These are phyloP conservation scores for Tachyglossus aculeatus DNA, from an alignment of 2,797 vertebrate genomes.

Conservation along the genomic window DNA sequence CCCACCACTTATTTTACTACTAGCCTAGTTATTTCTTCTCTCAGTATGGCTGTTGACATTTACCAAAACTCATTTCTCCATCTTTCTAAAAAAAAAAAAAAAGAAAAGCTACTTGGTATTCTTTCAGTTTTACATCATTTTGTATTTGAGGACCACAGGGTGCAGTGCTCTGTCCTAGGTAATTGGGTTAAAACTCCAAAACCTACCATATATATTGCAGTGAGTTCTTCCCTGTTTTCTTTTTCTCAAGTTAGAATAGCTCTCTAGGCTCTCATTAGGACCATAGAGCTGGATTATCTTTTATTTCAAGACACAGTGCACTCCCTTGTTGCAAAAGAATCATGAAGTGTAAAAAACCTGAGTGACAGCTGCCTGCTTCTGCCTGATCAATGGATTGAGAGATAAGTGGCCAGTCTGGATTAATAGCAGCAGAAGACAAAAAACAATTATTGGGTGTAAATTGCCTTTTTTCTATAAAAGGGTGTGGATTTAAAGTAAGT, in stretches of 20 bases:
- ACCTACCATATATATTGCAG: too few species aligned
- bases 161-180: too few species aligned
- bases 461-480: conserved; percentile 35
- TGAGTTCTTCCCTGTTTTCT: not conserved
- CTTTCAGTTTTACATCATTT: too few species aligned
- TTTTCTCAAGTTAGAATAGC: not conserved
- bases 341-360: not conserved
- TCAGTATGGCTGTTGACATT: too few species aligned
- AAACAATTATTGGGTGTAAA: conserved; percentile 17
- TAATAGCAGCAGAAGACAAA: conserved; percentile 13
- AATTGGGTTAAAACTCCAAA: too few species aligned
- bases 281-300: conserved; percentile 1
- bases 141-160: too few species aligned
- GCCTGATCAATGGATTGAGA: not conserved
- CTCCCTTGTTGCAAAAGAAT: not conserved
- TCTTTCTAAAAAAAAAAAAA: too few species aligned
- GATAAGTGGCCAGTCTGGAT: not conserved
- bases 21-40: too few species aligned
- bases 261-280: not conserved
- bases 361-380: not conserved
- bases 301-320: not conserved
- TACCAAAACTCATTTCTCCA: too few species aligned
- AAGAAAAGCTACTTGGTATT: too few species aligned
- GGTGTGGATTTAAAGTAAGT: conserved; percentile 31
- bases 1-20: too few species aligned